These are phyloP conservation scores for Patiria miniata DNA, from an alignment of 35 echinoderm and acorn worm species.

Conservation along the genomic window DNA sequence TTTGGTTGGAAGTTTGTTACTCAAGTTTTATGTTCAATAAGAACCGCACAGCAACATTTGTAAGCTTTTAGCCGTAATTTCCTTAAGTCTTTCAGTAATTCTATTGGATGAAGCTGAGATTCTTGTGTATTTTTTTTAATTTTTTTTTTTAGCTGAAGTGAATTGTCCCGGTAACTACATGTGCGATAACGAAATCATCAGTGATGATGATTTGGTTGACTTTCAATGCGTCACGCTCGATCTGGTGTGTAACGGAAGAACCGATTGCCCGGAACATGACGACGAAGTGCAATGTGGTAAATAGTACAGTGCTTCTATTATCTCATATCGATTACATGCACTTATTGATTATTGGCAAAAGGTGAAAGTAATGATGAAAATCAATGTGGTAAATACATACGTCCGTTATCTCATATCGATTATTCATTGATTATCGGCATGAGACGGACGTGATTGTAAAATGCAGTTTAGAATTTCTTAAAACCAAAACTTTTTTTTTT, in stretches of 20 bases:
- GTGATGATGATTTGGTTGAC: background rate
- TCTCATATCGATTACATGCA: background rate
- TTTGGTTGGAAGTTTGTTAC: no score
- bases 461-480: no score
- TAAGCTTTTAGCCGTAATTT: no score
- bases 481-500: no score
- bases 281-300: slow-evolving; percentile 42
- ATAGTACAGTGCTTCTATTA: background rate
- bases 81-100: no score
- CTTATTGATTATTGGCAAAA: background rate
- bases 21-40: no score
- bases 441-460: no score
- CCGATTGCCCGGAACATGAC: slow-evolving; percentile 21
- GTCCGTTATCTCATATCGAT: no score
- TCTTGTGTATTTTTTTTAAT: background rate
- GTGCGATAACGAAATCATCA: background rate
- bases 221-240: slow-evolving; percentile 29
- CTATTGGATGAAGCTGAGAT: no score
- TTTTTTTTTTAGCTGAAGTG: slow-evolving; percentile 9
- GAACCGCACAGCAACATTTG: no score
- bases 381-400: background rate
- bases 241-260: slow-evolving; percentile 20
- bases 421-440: no score
- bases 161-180: slow-evolving; percentile 16
- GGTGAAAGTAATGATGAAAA: background rate